These are phyloP conservation scores for Dryadula phaetusa DNA, from an alignment of 2,888 invertebrate species.

Conservation along the genomic window DNA sequence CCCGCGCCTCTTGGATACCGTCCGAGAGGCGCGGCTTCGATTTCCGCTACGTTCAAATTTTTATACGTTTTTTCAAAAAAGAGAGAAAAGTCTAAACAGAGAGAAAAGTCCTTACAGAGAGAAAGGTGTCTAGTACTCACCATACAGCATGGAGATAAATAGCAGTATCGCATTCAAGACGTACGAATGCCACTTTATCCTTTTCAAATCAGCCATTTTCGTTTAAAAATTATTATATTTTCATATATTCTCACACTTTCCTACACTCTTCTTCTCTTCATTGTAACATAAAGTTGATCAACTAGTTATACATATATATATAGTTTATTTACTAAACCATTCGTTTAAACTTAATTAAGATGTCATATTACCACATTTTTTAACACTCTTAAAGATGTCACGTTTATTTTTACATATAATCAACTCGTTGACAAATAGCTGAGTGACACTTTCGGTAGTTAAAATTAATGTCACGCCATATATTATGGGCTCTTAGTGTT, in stretches of 20 bases:
- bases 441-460: constrained; percentile 67
- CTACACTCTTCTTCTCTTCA: constrained; percentile 71
- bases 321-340: background rate
- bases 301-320: background rate
- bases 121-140: constrained; percentile 71
- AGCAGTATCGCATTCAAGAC: constrained; percentile 73
- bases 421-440: constrained; percentile 78
- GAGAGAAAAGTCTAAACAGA: too few relatives aligned
- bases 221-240: constrained; percentile 46
- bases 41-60: too few relatives aligned
- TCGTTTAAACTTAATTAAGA: constrained; percentile 14
- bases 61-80: too few relatives aligned
- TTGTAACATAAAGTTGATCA: constrained; percentile 61
- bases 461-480: constrained; percentile 70
- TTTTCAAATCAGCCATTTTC: constrained; percentile 74
- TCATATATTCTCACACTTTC: constrained; percentile 47
- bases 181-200: constrained; percentile 72
- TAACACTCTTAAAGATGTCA: constrained; percentile 69
- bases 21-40: too few relatives aligned
- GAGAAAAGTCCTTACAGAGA: too few relatives aligned
- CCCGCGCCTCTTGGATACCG: too few relatives aligned
- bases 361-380: constrained; percentile 57
- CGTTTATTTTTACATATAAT: constrained; percentile 69
- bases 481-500: constrained; percentile 61
- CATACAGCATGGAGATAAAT: constrained; percentile 75